These are phyloP conservation scores for Cheumatopsyche charites DNA, from an alignment of 1,140 invertebrate genomes.

Conservation along the genomic window DNA sequence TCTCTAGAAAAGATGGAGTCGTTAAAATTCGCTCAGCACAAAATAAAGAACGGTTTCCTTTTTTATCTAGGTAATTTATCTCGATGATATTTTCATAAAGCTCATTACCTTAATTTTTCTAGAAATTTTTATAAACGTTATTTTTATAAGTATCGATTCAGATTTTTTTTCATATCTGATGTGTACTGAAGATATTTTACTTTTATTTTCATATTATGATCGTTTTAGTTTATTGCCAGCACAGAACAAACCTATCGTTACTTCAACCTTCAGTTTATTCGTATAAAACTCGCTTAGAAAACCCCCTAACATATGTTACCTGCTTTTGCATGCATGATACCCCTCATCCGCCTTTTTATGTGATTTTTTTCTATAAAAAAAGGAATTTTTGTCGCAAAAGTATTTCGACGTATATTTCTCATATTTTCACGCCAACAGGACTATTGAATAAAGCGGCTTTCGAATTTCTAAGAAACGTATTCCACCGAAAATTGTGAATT, in stretches of 20 bases:
- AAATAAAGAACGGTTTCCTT: not conserved
- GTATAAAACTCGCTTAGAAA: not conserved
- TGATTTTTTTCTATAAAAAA: constrained; percentile 10
- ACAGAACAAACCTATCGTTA: not conserved
- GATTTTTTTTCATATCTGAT: not conserved
- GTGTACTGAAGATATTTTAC: too few species aligned
- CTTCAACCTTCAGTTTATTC: not conserved
- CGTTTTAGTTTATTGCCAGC: too few species aligned
- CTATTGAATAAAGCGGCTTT: not conserved
- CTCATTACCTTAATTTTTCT: not conserved
- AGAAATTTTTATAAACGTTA: not conserved
- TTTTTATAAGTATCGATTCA: not conserved
- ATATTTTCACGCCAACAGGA: not conserved
- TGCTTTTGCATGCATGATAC: constrained; percentile 17
- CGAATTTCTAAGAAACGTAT: not conserved
- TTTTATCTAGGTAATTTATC: constrained; percentile 14
- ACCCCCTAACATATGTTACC: not conserved
- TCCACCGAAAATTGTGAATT: too few species aligned
- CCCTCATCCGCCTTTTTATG: constrained; percentile 4
- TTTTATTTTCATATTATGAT: too few species aligned
- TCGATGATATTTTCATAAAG: not conserved
- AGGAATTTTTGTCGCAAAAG: not conserved
- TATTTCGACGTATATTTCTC: constrained; percentile 2
- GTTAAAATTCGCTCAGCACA: not conserved
- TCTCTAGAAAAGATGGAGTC: too few species aligned